Evolutionary conservation across 1,140 invertebrate species (phyloP).

Genomic region (Potamilus streckersoni): DNA sequence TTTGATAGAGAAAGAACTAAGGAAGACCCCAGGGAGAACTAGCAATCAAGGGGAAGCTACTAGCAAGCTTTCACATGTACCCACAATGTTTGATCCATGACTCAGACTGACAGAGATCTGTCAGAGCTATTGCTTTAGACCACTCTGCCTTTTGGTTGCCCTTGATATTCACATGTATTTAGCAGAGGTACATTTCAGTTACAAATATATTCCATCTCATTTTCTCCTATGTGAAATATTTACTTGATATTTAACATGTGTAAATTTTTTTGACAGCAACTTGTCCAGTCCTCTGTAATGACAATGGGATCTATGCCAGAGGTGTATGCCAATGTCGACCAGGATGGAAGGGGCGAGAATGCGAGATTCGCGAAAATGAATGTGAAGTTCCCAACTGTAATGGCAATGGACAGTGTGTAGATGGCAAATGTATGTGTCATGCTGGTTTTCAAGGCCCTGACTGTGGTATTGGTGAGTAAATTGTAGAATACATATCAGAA

Average conservation of each 20-base stretch:
- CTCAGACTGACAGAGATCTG: not conserved
- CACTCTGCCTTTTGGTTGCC: not conserved
- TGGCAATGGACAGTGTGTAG: conserved; percentile 65
- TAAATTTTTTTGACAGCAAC: conserved; percentile 44
- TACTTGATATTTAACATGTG: not conserved
- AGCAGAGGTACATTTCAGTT: not conserved
- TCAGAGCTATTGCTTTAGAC: not conserved
- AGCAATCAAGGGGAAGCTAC: no score
- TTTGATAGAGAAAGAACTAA: no score
- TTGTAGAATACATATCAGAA: no score
- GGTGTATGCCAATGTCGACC: conserved; percentile 64
- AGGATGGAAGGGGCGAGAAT: conserved; percentile 67
- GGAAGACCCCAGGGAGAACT: no score
- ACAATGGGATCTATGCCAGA: conserved; percentile 62
- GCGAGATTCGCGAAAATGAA: conserved; percentile 56
- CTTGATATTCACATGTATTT: conserved; percentile 7
- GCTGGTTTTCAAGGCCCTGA: conserved; percentile 62
- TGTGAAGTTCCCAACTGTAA: conserved; percentile 66
- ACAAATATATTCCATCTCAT: no score
- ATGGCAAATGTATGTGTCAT: conserved; percentile 65
- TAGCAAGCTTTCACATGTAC: no score
- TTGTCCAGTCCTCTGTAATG: conserved; percentile 79
- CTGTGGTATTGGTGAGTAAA: conserved; percentile 61
- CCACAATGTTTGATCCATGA: no score
- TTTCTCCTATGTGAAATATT: not conserved